Evolutionary conservation across 1,140 invertebrate species (phyloP).

Genomic region (Heliothis subflexa): DNA sequence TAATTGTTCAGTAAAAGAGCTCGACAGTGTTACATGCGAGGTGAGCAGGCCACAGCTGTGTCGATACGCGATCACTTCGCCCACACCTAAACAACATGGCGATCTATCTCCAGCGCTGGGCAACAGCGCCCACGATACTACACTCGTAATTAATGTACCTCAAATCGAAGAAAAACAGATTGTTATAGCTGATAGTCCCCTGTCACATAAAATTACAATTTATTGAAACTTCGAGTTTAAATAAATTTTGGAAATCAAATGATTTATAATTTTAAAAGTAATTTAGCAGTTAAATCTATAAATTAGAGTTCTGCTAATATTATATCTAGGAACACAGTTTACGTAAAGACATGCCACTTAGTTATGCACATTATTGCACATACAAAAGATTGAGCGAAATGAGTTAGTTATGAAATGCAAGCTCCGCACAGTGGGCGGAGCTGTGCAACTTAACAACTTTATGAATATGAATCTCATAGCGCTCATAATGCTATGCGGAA

Average conservation of each 20-base stretch:
- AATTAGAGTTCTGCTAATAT: too few species aligned
- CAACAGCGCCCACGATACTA: background rate
- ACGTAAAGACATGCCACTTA: too few species aligned
- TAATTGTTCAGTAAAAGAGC: background rate
- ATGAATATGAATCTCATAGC: constrained; percentile 31
- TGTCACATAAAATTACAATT: too few species aligned
- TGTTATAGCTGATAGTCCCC: background rate
- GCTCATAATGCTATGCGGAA: constrained; percentile 13
- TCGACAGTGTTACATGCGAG: constrained; percentile 10
- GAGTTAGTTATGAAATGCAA: constrained; percentile 18
- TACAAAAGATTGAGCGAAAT: background rate
- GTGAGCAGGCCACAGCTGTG: constrained; percentile 37
- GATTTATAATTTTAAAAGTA: too few species aligned
- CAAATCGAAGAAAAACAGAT: constrained; percentile 8
- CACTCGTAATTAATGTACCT: background rate
- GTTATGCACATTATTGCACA: background rate
- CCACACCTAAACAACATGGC: constrained; percentile 32
- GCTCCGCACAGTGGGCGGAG: background rate
- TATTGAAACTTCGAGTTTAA: too few species aligned
- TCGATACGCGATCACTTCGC: constrained; percentile 26
- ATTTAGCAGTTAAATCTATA: too few species aligned
- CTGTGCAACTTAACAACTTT: constrained; percentile 22
- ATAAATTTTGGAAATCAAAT: too few species aligned
- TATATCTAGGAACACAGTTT: too few species aligned
- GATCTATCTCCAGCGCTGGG: constrained; percentile 6